Evolutionary conservation across 2,113 vertebrate genomes (phyloP).

Genomic region (Perca fluviatilis): DNA sequence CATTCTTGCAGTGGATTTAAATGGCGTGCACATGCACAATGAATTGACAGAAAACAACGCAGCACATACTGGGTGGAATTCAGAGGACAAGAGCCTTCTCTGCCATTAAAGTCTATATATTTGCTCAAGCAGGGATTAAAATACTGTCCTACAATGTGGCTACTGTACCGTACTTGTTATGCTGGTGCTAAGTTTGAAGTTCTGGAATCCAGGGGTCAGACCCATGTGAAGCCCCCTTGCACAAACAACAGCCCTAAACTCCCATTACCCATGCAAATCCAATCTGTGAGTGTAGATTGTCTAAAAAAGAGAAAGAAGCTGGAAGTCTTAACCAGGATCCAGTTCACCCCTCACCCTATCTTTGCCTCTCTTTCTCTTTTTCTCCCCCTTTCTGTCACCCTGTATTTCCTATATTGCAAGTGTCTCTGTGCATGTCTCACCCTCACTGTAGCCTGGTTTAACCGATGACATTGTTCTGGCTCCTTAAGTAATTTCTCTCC

Average conservation of each 20-base stretch:
- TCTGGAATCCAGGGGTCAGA: slow-evolving; percentile 84
- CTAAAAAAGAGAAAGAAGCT: slow-evolving; percentile 85
- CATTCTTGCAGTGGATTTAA: background rate
- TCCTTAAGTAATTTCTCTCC: slow-evolving; percentile 91
- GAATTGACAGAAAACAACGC: background rate
- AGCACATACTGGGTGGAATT: background rate
- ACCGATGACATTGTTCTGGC: slow-evolving; percentile 88
- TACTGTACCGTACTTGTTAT: slow-evolving; percentile 13
- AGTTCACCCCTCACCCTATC: slow-evolving; percentile 57
- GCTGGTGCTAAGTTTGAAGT: background rate
- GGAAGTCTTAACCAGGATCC: slow-evolving; percentile 84
- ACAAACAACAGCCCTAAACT: slow-evolving; percentile 90
- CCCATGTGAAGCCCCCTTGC: slow-evolving; percentile 88
- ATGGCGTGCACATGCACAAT: background rate
- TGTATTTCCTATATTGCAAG: slow-evolving; percentile 82
- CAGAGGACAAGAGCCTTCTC: background rate
- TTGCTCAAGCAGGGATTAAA: slow-evolving; percentile 16
- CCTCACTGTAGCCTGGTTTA: slow-evolving; percentile 91
- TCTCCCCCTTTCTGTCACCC: slow-evolving; percentile 49
- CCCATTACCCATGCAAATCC: slow-evolving; percentile 96
- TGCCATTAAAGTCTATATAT: background rate
- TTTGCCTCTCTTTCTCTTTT: slow-evolving; percentile 26
- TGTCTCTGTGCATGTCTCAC: slow-evolving; percentile 86
- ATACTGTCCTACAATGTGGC: background rate
- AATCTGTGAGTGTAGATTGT: slow-evolving; percentile 92